Evolutionary conservation across 2,888 invertebrate genomes (phyloP), one percentile per base, ranked within the genome.

Genomic region (Sphinx pinastri): DNA sequence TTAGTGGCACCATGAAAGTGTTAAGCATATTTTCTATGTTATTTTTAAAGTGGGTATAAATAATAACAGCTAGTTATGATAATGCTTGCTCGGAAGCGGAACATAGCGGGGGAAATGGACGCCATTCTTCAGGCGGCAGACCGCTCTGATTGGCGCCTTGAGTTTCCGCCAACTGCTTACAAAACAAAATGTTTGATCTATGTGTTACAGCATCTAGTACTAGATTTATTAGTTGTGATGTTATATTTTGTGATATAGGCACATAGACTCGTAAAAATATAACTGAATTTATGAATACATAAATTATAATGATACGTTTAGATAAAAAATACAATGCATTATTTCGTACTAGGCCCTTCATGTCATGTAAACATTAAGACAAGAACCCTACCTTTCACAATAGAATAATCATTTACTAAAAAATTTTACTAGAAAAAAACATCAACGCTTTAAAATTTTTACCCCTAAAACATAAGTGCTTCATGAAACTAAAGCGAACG

Each of bases 61-160:
- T 87, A 87, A 89, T 84, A 79, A 81, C 76, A 73, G 78, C 81
- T 83, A 84, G 82, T 86, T 86, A 86, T 81, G 83, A 84, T 80
- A 88, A 85, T 79, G 84, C 84, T 83, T 77, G 82, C 81, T 81
- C 85, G 88, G 89, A 91, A 88, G 84, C 81, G 79, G 77, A 79
- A 80, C 80, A 85, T 84, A 82, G 88, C 81, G 83, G 80, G 80
- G 90, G 90, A 92, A 93, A 91, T 89, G 83, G 84, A 80, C 78
- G 81, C 84, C 82, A 89, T 89, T 87, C 83, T 87, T 89, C 85
- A 87, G 81, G 73, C 82, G 81, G 75, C 77, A 74, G 74, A 74
- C 72, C 73, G 73, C 77, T 72, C 79, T 83, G 86, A 87, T 89
- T 88, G 89, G 86, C 83, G 86, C 82, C 83, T 80, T 73, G 75